Conservation (phyloP, 2,113 vertebrate genomes). For the Electrona antarctica region DNA sequence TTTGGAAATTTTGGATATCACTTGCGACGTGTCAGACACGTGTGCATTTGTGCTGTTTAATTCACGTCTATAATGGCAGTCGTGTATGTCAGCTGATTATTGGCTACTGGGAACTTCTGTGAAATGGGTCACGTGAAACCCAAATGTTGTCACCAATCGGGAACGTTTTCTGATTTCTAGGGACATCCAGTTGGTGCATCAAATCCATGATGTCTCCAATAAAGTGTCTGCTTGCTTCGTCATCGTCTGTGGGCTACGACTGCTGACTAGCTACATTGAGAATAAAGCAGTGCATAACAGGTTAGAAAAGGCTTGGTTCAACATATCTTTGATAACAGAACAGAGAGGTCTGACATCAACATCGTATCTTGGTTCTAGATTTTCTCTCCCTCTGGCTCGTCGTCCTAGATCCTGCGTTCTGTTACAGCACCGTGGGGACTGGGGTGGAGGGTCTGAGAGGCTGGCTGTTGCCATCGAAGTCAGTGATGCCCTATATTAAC, state of each 20-base stretch:
- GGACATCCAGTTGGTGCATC: too few species aligned
- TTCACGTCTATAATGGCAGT: background rate
- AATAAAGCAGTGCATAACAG: too few species aligned
- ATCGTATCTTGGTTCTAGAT: background rate
- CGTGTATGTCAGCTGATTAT: background rate
- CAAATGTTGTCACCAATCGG: too few species aligned
- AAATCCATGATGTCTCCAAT: too few species aligned
- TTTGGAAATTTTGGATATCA: too few species aligned
- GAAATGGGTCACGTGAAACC: too few species aligned
- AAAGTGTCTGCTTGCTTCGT: too few species aligned
- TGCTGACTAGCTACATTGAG: too few species aligned
- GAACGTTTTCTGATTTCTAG: too few species aligned
- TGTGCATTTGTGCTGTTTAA: background rate
- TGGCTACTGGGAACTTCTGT: too few species aligned
- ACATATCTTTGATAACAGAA: background rate
- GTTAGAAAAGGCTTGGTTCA: too few species aligned
- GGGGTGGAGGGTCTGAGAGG: background rate
- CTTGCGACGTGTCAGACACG: background rate
- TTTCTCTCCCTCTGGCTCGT: slow-evolving; percentile 15
- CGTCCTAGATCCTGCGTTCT: slow-evolving; percentile 72
- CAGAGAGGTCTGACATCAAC: background rate
- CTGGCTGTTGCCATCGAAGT: slow-evolving; percentile 59
- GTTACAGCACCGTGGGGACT: slow-evolving; percentile 68
- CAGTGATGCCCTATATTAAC: slow-evolving; percentile 71
- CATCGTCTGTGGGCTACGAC: too few species aligned